Base-by-base conservation (phyloP, 2,888 invertebrate genomes). In the Ennomos fuscantarius region DNA sequence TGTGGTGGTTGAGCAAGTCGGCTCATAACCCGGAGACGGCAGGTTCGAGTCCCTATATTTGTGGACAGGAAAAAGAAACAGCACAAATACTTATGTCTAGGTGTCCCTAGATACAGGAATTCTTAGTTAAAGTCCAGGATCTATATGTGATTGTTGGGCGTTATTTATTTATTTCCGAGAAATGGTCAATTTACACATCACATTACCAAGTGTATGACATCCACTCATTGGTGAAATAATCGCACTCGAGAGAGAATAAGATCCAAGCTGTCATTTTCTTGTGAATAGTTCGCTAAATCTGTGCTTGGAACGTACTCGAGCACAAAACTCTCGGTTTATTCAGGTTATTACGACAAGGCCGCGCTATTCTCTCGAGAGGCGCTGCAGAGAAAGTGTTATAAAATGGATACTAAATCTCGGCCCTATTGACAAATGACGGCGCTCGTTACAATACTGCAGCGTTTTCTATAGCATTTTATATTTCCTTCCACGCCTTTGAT, bases 251-350 rank as follows among this genome's bases (percentile, higher is more conserved):
- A n/a, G n/a, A n/a, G n/a, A n/a, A n/a, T 84, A 80, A 84, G 82
- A 82, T 76, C 79, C 77, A 74, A 84, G 82, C 84, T 82, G 86
- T 83, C 83, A 85, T 84, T 84, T 82, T 80, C 82, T 81, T 84
- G 75, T 85, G 83, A 84, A 85, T 84, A 84, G 84, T 84, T 85
- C 80, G 84, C 86, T 86, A 86, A 81, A 81, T 81, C 69, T 77
- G 71, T 69, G 73, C 69, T 60, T 62, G 68, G 64, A 44, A 44
- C 10, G 36, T 9, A 68, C 70, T 59, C 64, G 70, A 60, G 76
- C 74, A 78, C 80, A 78, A 77, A 78, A 80, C 79, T 83, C 76
- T 81, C 74, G 70, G 76, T 79, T 78, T 80, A 74, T 76, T 76
- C 75, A 78, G 71, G 73, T 82, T 82, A 80, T 81, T 82, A 79